Percentiles rank a stretch among this genome's conserved stretches.
These are phyloP conservation scores for Campylomormyrus numenius DNA, from an alignment of 2,113 vertebrate genomes.

Conservation along the genomic window DNA sequence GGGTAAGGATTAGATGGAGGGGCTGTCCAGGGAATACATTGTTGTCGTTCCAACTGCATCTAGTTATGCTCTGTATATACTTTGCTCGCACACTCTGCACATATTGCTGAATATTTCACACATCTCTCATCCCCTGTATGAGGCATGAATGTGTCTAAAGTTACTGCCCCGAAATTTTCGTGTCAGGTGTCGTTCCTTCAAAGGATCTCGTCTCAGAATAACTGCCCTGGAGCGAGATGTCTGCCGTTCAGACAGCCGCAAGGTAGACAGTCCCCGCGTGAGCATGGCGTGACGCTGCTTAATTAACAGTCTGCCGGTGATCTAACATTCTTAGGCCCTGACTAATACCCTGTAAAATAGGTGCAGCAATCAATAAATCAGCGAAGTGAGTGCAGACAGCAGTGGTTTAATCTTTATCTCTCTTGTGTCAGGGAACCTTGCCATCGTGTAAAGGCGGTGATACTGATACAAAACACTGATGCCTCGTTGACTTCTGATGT, in stretches of 20 bases:
- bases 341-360: background rate
- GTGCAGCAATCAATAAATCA: constrained; percentile 1
- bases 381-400: background rate
- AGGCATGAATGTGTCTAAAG: background rate
- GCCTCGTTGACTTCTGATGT: background rate
- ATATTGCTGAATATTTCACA: background rate
- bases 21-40: background rate
- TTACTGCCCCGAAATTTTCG: background rate
- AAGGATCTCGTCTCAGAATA: background rate
- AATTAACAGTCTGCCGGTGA: constrained; percentile 1
- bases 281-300: background rate
- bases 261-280: background rate
- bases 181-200: background rate
- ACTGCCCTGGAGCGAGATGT: background rate
- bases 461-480: background rate
- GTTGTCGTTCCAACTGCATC: background rate
- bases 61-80: background rate
- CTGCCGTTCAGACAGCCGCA: background rate
- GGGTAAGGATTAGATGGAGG: background rate
- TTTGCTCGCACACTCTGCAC: background rate
- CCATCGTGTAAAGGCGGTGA: background rate
- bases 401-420: constrained; percentile 5
- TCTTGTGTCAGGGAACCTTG: background rate
- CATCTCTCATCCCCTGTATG: background rate
- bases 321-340: background rate